Base-by-base conservation (phyloP, 1,140 invertebrate genomes). In the Melanaphis sacchari region DNA sequence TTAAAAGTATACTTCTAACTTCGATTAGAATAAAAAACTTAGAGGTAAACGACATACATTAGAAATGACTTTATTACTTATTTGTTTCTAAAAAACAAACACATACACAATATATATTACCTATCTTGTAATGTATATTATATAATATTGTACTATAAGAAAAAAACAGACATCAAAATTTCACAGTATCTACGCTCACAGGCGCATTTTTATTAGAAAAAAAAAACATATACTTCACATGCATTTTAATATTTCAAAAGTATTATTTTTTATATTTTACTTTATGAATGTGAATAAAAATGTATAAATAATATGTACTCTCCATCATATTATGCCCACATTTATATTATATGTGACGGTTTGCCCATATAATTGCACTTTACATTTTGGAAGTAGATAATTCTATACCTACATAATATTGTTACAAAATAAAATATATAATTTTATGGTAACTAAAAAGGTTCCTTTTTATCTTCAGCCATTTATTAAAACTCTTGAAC, bases 401-500 rank as follows among this genome's bases (percentile, higher is more conserved):
- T 49, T 49, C n/a, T 21, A 76, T 76, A 5, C 15, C 15, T 36
- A n/a, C 15, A 6, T n/a, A 76, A 59, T 59, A 1, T 76, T n/a
- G 31, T 76, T n/a, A n/a, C 59, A n/a, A 36, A 76, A n/a, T 3
- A 76, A 76, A n/a, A n/a, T 76, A n/a, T n/a, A 18, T 36, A 76
- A 76, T 76, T 18, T 76, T 76, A 76, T n/a, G 31, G n/a, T n/a
- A n/a, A 76, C 4, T 76, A 18, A 59, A 76, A 76, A n/a, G 59
- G n/a, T 76, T 76, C 4, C 31, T 21, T 76, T 76, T 76, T 76
- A 5, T 76, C 31, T 36, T 3, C 31, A 15, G n/a, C 0, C 0
- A 76, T 76, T n/a, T 76, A n/a, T 76, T 76, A 76, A n/a, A 76
- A 76, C 59, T 76, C 59, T 76, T 76, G 31, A 76, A 76, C 59